Percentiles rank a stretch among this genome's conserved stretches.
These are phyloP conservation scores for Cancer borealis DNA, from an alignment of 2,888 invertebrate species.

Conservation along the genomic window DNA sequence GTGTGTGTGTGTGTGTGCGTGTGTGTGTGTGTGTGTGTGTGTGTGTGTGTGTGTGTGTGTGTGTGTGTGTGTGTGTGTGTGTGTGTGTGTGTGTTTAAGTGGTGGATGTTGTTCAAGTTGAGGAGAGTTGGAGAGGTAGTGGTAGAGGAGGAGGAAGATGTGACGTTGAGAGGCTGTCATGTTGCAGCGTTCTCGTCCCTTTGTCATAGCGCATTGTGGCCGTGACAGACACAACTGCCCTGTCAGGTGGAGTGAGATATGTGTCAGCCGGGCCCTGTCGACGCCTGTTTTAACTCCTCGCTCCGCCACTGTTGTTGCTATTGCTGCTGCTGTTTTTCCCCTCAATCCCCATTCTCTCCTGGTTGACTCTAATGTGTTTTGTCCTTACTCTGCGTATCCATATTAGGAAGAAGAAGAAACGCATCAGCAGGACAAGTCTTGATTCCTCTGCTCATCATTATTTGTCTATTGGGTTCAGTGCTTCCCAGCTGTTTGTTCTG, in stretches of 20 bases:
- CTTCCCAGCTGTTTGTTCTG: slow-evolving; percentile 27
- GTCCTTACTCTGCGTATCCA: not conserved
- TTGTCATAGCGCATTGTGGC: slow-evolving; percentile 66
- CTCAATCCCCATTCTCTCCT: not conserved
- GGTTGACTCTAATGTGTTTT: not conserved
- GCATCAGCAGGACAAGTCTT: not conserved
- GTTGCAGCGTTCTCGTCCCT: slow-evolving; percentile 54
- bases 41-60: slow-evolving; percentile 43
- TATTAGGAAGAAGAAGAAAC: not conserved
- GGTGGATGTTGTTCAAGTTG: not conserved
- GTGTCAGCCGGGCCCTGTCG: slow-evolving; percentile 56
- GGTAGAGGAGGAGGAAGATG: slow-evolving; percentile 35
- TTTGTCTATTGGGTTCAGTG: not conserved
- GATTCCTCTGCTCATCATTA: not conserved
- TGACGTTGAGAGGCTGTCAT: slow-evolving; percentile 59
- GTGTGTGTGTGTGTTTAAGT: not conserved
- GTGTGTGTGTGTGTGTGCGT: slow-evolving; percentile 47
- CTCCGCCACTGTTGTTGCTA: slow-evolving; percentile 21
- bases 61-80: slow-evolving; percentile 51
- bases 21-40: not conserved
- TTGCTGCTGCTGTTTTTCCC: slow-evolving; percentile 7
- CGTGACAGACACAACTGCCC: slow-evolving; percentile 69
- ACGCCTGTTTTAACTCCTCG: slow-evolving; percentile 48
- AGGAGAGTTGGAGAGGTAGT: slow-evolving; percentile 4
- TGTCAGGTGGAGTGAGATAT: slow-evolving; percentile 70